phyloP scores from a whole-genome alignment of 2,113 vertebrate genomes.

The Lagenorhynchus albirostris region DNA sequence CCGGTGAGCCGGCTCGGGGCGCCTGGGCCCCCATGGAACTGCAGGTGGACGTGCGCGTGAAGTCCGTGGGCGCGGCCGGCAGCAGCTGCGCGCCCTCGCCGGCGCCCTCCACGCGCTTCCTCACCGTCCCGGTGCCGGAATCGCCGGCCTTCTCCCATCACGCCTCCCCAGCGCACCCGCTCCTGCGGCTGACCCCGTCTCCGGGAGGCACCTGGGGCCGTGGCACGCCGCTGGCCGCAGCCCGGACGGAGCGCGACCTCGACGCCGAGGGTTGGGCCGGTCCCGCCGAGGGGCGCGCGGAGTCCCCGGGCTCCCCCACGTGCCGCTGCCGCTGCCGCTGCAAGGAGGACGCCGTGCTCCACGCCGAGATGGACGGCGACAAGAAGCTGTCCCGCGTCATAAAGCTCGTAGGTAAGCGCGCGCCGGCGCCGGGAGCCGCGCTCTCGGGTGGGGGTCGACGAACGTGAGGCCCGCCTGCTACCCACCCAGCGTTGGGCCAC shows the following conservation, averaged over 20 bases:
- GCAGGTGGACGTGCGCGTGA: constrained; percentile 71
- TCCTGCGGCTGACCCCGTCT: background rate
- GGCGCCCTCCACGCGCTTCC: constrained; percentile 61
- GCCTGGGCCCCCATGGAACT: constrained; percentile 63
- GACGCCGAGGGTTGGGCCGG: background rate
- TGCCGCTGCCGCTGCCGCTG: constrained; percentile 33
- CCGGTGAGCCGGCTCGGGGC: background rate
- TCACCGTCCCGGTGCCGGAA: constrained; percentile 60
- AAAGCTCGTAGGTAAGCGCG: constrained; percentile 40
- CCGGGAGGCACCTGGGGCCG: background rate
- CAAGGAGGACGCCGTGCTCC: background rate
- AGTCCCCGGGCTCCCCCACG: background rate
- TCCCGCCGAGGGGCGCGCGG: background rate
- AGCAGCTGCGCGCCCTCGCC: constrained; percentile 60
- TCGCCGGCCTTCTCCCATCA: constrained; percentile 54
- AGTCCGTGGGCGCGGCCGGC: constrained; percentile 26
- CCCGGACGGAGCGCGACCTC: background rate
- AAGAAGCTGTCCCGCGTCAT: constrained; percentile 8
- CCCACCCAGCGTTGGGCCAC: background rate
- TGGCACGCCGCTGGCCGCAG: background rate
- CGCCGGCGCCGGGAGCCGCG: background rate
- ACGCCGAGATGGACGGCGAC: background rate
- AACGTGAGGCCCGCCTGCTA: background rate
- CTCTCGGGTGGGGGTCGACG: background rate
- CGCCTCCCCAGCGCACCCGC: background rate